These are phyloP conservation scores for Mystacornis crossleyi DNA, from an alignment of 2,113 vertebrate species.

Conservation along the genomic window DNA sequence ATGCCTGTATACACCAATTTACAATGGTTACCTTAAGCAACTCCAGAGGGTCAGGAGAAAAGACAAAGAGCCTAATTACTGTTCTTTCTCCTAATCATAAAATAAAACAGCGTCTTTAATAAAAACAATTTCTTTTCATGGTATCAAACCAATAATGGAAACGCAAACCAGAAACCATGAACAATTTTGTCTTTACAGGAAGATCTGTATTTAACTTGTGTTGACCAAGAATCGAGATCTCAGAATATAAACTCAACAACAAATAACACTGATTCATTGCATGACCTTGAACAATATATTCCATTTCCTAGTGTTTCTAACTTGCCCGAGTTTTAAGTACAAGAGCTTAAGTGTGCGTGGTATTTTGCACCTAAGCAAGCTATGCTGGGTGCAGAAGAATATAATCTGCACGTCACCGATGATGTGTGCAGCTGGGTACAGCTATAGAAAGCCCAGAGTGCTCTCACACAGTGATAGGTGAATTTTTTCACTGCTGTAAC, in stretches of 20 bases:
- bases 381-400: not conserved
- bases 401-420: not conserved
- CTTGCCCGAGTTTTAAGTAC: not conserved
- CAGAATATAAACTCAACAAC: not conserved
- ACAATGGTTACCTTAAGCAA: not conserved
- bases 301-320: not conserved
- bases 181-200: not conserved
- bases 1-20: not conserved
- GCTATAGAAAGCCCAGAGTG: not conserved
- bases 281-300: not conserved
- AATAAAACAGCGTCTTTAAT: not conserved
- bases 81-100: not conserved
- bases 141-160: not conserved
- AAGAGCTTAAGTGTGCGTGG: not conserved
- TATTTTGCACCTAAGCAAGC: slow-evolving; percentile 17
- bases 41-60: not conserved
- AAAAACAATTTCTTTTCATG: not conserved
- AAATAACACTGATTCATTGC: not conserved
- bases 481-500: not conserved
- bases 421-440: not conserved
- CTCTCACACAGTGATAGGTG: not conserved
- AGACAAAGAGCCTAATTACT: not conserved
- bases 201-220: not conserved
- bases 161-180: not conserved
- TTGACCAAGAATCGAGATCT: not conserved